Conservation (phyloP, 2,113 vertebrate genomes). For the Paedocypris sp. region DNA sequence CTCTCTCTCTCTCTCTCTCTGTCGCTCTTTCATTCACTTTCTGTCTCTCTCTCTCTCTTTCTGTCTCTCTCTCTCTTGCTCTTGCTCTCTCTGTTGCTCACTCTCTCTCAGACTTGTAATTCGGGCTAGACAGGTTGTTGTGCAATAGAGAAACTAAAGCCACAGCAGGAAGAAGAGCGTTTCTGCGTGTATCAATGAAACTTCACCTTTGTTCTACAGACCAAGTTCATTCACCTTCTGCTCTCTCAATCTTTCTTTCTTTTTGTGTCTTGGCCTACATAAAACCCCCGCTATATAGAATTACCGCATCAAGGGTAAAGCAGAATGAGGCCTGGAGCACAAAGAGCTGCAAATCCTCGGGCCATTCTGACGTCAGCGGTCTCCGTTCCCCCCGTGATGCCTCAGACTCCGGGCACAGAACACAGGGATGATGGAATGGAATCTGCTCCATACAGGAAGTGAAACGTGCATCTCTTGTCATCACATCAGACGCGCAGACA, state of each 20-base stretch:
- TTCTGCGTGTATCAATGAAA: conserved; percentile 34
- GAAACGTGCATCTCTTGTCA: too few relatives aligned
- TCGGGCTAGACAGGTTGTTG: not conserved
- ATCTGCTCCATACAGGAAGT: too few relatives aligned
- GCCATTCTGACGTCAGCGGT: too few relatives aligned
- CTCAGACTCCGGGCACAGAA: too few relatives aligned
- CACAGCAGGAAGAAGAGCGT: conserved; percentile 4
- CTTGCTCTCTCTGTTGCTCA: not conserved
- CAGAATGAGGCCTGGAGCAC: conserved; percentile 3
- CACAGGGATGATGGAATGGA: too few relatives aligned
- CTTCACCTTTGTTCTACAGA: conserved; percentile 10
- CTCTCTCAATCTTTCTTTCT: conserved; percentile 8
- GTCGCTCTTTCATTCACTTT: too few relatives aligned
- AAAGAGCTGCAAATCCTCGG: conserved; percentile 15
- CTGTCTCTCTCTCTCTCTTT: too few relatives aligned
- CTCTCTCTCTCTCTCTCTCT: too few relatives aligned
- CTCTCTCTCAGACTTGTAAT: not conserved
- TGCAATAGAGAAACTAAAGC: not conserved
- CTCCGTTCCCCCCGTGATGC: too few relatives aligned
- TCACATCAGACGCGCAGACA: too few relatives aligned
- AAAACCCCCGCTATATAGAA: conserved; percentile 14
- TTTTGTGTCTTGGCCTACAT: not conserved
- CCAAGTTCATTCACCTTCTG: not conserved
- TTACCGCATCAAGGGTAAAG: conserved; percentile 11
- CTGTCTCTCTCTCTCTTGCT: too few relatives aligned